phyloP scores from a whole-genome alignment of 2,888 invertebrate species.

The Heliconius hortense region DNA sequence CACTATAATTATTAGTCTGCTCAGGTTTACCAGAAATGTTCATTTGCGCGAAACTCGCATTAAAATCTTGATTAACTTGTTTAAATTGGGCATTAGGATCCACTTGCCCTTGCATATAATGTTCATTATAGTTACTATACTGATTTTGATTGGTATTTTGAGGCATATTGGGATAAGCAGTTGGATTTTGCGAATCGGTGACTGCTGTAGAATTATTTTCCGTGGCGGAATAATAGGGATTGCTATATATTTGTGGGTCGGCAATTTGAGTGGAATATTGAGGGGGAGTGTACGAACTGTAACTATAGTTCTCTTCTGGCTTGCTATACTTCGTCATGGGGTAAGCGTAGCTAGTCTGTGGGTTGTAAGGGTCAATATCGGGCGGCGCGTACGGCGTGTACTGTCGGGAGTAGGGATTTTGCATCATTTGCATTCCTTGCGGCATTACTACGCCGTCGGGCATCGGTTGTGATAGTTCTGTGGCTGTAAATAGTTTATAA shows the following conservation, averaged over 20 bases:
- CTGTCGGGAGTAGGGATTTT: conserved; percentile 61
- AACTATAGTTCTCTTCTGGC: conserved; percentile 60
- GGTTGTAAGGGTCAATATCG: conserved; percentile 57
- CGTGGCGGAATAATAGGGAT: conserved; percentile 67
- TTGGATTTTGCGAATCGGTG: conserved; percentile 60
- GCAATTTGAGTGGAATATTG: conserved; percentile 59
- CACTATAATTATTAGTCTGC: conserved; percentile 46
- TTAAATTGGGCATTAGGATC: conserved; percentile 52
- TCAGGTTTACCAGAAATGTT: conserved; percentile 61
- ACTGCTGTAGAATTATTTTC: conserved; percentile 58
- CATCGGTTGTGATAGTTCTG: conserved; percentile 65
- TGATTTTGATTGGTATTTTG: conserved; percentile 46
- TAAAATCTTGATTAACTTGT: conserved; percentile 55
- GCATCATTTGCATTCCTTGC: conserved; percentile 51
- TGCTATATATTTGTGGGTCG: conserved; percentile 63
- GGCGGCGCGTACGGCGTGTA: conserved; percentile 57
- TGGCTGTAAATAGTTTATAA: conserved; percentile 58
- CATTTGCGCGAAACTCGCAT: conserved; percentile 67
- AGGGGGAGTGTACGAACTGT: conserved; percentile 65
- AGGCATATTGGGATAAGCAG: conserved; percentile 49
- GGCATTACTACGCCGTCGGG: conserved; percentile 69
- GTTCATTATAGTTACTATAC: conserved; percentile 48
- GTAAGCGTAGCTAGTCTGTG: conserved; percentile 56
- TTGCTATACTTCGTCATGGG: conserved; percentile 58
- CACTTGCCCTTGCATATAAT: conserved; percentile 49